Evolutionary conservation across 2,888 invertebrate species (phyloP).

Genomic region (Gasteruption jaculator): DNA sequence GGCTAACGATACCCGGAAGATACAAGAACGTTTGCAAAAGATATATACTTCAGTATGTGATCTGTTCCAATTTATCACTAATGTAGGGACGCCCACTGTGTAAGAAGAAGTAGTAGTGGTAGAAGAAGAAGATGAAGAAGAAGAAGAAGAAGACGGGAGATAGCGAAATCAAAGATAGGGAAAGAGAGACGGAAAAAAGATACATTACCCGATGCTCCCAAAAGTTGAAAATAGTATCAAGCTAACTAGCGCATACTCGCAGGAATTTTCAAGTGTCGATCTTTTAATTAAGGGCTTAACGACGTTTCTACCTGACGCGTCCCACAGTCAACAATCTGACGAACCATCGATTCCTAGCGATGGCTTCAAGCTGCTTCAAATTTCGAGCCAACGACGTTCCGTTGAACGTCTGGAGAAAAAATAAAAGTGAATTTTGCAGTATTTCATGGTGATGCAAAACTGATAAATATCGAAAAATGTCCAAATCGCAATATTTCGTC

Average conservation of each 20-base stretch:
- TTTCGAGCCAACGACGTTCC: no score
- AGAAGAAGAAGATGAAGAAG: slow-evolving; percentile 15
- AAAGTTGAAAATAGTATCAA: slow-evolving; percentile 36
- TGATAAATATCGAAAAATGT: no score
- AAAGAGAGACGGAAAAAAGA: slow-evolving; percentile 4
- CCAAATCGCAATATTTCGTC: no score
- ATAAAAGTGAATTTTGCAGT: no score
- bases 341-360: slow-evolving; percentile 14
- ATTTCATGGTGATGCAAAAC: no score
- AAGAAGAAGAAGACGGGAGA: slow-evolving; percentile 11
- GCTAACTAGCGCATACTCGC: slow-evolving; percentile 16
- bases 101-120: slow-evolving; percentile 21
- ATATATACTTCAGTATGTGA: slow-evolving; percentile 43
- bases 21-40: slow-evolving; percentile 35
- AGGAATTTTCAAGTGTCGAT: slow-evolving; percentile 34
- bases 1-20: slow-evolving; percentile 46
- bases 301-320: slow-evolving; percentile 23
- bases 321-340: slow-evolving; percentile 20
- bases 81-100: slow-evolving; percentile 36
- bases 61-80: slow-evolving; percentile 46
- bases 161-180: slow-evolving; percentile 19
- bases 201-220: slow-evolving; percentile 26
- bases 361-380: slow-evolving; percentile 8
- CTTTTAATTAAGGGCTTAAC: slow-evolving; percentile 34
- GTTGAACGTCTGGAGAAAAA: no score